Evolutionary conservation across 2,113 vertebrate species (phyloP).

Genomic region (Syngnathus typhle): DNA sequence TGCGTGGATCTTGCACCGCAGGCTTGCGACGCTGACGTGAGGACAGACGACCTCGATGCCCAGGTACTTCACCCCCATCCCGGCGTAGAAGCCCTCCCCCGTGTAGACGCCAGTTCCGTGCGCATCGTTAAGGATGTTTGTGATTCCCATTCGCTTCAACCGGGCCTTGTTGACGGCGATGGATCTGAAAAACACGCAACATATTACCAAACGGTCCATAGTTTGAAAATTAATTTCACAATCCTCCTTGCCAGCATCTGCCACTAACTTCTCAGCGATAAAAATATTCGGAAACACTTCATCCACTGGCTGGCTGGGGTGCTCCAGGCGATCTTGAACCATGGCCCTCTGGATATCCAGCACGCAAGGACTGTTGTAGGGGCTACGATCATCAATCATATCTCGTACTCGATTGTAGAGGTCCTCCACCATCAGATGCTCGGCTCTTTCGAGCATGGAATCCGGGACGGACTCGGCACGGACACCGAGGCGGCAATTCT

Average conservation of each 20-base stretch:
- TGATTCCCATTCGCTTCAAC: conserved; percentile 90
- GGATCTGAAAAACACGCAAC: conserved; percentile 66
- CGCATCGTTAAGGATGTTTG: conserved; percentile 87
- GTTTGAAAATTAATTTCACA: no score
- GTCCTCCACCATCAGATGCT: conserved; percentile 94
- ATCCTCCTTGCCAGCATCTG: not conserved
- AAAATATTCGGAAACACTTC: conserved; percentile 95
- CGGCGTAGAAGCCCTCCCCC: conserved; percentile 80
- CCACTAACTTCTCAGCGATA: conserved; percentile 93
- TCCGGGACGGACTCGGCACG: conserved; percentile 63
- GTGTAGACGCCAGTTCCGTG: conserved; percentile 94
- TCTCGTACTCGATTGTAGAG: conserved; percentile 90
- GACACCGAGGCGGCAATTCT: conserved; percentile 78
- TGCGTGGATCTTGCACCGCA: conserved; percentile 49
- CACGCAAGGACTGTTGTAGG: conserved; percentile 90
- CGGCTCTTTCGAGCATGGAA: conserved; percentile 79
- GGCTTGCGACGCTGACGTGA: conserved; percentile 67
- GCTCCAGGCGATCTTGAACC: conserved; percentile 80
- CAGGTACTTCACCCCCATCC: conserved; percentile 84
- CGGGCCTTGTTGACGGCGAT: conserved; percentile 91
- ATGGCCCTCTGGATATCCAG: conserved; percentile 91
- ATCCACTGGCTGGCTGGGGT: conserved; percentile 81
- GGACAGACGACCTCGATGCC: conserved; percentile 81
- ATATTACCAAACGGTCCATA: not conserved
- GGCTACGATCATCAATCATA: conserved; percentile 89